These are phyloP conservation scores for Hemicrepidius hirtus DNA, from an alignment of 2,888 invertebrate genomes.

Conservation along the genomic window DNA sequence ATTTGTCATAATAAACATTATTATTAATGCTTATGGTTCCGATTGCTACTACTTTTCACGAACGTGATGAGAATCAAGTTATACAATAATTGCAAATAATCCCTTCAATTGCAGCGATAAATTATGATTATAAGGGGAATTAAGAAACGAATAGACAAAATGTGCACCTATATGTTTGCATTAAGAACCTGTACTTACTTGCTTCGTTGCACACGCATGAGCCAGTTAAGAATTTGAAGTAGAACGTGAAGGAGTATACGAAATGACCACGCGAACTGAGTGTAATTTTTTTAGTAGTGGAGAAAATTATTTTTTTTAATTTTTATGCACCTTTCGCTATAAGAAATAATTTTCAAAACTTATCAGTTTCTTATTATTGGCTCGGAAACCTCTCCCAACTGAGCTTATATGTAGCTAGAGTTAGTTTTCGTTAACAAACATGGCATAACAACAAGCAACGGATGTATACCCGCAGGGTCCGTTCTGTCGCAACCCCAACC, in stretches of 20 bases:
- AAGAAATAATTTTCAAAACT: too few relatives aligned
- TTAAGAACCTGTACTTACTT: background rate
- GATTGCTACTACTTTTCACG: conserved; percentile 3
- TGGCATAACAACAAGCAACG: conserved; percentile 22
- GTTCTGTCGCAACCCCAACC: conserved; percentile 45
- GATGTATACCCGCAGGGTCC: conserved; percentile 45
- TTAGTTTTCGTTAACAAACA: conserved; percentile 26
- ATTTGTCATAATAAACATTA: conserved; percentile 40
- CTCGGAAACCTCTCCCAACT: too few relatives aligned
- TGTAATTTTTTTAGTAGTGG: background rate
- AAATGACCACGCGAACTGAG: conserved; percentile 1
- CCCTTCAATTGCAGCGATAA: conserved; percentile 8
- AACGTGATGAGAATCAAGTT: conserved; percentile 21
- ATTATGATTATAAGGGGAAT: conserved; percentile 6
- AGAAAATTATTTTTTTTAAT: too few relatives aligned
- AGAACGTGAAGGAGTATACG: background rate
- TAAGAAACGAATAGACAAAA: background rate
- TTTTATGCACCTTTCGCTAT: too few relatives aligned
- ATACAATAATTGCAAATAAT: conserved; percentile 25
- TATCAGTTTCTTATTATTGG: too few relatives aligned
- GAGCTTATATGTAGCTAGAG: background rate
- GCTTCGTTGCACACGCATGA: conserved; percentile 17
- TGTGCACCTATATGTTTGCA: background rate
- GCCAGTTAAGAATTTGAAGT: conserved; percentile 4
- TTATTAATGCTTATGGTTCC: conserved; percentile 21